Base-by-base conservation (phyloP, 2,888 invertebrate species). In the Apotomis betuletana region DNA sequence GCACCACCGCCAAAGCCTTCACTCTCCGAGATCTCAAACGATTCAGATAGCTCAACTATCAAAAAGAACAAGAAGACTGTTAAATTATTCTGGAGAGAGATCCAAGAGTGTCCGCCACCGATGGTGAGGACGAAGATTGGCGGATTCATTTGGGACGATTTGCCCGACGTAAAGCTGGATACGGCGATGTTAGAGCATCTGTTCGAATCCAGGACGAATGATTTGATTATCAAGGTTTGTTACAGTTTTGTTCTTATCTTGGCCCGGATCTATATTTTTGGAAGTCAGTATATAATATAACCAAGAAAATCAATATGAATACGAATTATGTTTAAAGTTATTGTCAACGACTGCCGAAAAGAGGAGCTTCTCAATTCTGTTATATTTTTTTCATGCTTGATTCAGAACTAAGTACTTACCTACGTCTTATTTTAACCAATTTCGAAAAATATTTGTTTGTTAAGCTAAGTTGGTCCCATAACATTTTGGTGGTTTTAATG, bases 71-170 rank as follows among this genome's bases (percentile, higher is more conserved):
- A 99, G 91, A 98, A 99, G 87, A 99, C 99, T 38, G 97, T 99
- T 12, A 99, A 99, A 90, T 93, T 99, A 67, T 99, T 99, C 89
- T 99, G 99, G 99, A 97, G 97, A 85, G 98, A 99, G 90, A 97
- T 98, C 6, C 95, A 97, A 78, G 97, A 97, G 77, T 96, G 96
- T 83, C 95, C 96, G 0, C 81, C 85, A n/a, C 89, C 90, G 4
- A 84, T 91, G 70, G 87, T 93, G 55, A 91, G 93, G 12, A 91
- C 96, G 51, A 95, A 95, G 75, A 92, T 96, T 62, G 93, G 94
- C 76, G 95, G 96, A 67, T 96, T 96, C 81, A 97, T 99, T 84
- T 99, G 99, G 99, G 98, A 98, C 86, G 97, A 98, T 84, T 88
- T 99, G 65, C 96, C 96, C 54, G 95, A 96, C 44, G 96, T 99